Conservation (phyloP, 2,113 vertebrate genomes). For the Pelmatolapia mariae region DNA sequence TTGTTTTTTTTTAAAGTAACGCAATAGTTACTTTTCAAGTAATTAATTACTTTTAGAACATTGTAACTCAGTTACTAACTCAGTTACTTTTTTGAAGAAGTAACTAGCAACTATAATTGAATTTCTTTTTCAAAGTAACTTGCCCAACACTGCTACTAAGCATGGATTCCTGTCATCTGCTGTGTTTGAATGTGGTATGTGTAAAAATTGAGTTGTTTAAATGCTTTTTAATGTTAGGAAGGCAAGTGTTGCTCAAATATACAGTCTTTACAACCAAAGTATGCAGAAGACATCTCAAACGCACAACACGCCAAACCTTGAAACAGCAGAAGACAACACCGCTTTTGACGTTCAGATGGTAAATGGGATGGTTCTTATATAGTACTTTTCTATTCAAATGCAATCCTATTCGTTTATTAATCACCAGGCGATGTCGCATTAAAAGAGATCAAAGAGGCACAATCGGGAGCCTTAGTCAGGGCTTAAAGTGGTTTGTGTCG, state of each 20-base stretch:
- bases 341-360: neutral
- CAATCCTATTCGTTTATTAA: neutral
- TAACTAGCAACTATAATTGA: too few relatives aligned
- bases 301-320: neutral
- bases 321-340: neutral
- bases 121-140: too few relatives aligned
- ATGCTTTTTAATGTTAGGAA: neutral
- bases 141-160: too few relatives aligned
- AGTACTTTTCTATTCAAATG: neutral
- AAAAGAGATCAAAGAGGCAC: neutral
- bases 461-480: accelerated
- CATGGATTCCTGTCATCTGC: neutral
- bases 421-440: neutral
- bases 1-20: too few relatives aligned
- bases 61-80: too few relatives aligned
- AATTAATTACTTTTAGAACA: too few relatives aligned
- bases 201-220: neutral
- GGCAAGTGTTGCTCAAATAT: neutral
- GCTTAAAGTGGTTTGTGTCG: neutral
- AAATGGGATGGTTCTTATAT: neutral
- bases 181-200: neutral
- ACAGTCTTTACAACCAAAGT: neutral
- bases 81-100: too few relatives aligned
- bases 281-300: neutral
- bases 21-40: too few relatives aligned